A percentile compares a stretch with the other conserved stretches of the same genome.
Conservation (phyloP, 2,888 invertebrate genomes). For the Drosophila gaucha region DNA sequence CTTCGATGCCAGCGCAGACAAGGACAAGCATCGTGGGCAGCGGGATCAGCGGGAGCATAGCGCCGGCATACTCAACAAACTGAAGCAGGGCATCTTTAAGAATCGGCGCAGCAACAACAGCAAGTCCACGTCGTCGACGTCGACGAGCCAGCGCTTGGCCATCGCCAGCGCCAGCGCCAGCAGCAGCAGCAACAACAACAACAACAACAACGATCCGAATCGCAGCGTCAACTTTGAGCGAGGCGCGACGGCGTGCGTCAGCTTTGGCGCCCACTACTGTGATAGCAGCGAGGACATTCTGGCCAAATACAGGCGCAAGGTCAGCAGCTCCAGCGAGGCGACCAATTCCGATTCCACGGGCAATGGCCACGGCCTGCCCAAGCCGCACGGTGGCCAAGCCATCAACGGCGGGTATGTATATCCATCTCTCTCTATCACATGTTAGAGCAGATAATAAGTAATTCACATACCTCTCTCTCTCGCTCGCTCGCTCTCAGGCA, state of each 20-base stretch:
- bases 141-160: conserved; percentile 13
- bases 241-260: conserved; percentile 65
- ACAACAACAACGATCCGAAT: conserved; percentile 29
- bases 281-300: conserved; percentile 96
- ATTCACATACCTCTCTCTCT: conserved; percentile 1
- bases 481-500: conserved; percentile 36
- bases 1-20: conserved; percentile 95
- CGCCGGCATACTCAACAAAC: conserved; percentile 89
- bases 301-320: conserved; percentile 94
- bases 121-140: conserved; percentile 4
- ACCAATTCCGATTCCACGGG: conserved; percentile 84
- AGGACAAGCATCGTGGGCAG: conserved; percentile 81
- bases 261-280: conserved; percentile 77
- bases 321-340: conserved; percentile 86
- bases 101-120: conserved; percentile 86
- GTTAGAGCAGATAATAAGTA: too few relatives aligned
- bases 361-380: conserved; percentile 45
- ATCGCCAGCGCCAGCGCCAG: conserved; percentile 85
- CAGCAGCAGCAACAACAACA: conserved; percentile 3
- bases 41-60: conserved; percentile 82
- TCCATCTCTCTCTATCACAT: neutral
- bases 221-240: conserved; percentile 82
- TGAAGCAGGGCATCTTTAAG: conserved; percentile 89
- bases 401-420: conserved; percentile 57
- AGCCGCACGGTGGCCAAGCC: conserved; percentile 26